Evolutionary conservation across 1,140 invertebrate genomes (phyloP).

Genomic region (Cydia amplana): DNA sequence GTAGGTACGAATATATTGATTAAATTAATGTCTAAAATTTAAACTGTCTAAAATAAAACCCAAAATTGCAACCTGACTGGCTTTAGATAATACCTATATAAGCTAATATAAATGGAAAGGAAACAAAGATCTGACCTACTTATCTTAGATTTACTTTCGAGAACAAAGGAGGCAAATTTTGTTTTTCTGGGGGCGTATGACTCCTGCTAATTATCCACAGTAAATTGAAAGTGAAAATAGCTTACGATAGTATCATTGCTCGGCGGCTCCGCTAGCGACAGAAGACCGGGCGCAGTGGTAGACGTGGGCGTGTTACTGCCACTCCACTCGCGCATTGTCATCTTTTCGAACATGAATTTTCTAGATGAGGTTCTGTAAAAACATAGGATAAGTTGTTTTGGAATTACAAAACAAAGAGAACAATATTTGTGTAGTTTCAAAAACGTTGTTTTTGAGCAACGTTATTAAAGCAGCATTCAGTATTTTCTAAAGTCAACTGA

Average conservation of each 20-base stretch:
- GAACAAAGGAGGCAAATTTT: no score
- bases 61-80: no score
- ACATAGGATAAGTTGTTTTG: constrained; percentile 30
- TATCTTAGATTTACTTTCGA: no score
- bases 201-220: not conserved
- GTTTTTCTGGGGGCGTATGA: not conserved
- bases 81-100: no score
- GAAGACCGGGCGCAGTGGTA: constrained; percentile 63
- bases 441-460: no score
- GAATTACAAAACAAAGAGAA: not conserved
- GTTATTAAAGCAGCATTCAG: not conserved
- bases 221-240: no score
- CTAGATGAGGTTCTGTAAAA: constrained; percentile 82
- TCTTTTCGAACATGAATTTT: constrained; percentile 80
- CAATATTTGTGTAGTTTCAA: not conserved
- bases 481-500: not conserved
- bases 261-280: constrained; percentile 68
- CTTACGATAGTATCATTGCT: constrained; percentile 62
- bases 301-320: constrained; percentile 65
- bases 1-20: no score
- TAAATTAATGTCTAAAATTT: no score
- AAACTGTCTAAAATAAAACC: no score
- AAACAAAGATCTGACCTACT: no score
- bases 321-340: constrained; percentile 78
- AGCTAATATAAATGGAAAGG: no score